Conservation (phyloP, 2,888 invertebrate genomes). For the Phalera bucephala region DNA sequence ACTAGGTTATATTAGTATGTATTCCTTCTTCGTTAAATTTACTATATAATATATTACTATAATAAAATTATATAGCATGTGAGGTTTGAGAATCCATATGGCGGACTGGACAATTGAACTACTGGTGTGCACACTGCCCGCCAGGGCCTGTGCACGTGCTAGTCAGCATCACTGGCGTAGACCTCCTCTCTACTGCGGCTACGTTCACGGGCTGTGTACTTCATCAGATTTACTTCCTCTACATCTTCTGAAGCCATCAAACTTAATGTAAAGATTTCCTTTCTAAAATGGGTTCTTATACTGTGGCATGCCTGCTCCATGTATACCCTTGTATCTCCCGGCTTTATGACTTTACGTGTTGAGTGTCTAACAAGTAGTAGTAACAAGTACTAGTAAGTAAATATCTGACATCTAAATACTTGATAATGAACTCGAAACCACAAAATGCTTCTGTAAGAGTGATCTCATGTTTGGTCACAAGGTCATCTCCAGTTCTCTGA, state of each 20-base stretch:
- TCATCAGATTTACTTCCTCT: slow-evolving; percentile 92
- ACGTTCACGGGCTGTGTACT: slow-evolving; percentile 86
- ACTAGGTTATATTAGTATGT: slow-evolving; percentile 41
- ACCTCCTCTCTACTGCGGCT: slow-evolving; percentile 85
- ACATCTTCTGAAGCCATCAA: slow-evolving; percentile 92
- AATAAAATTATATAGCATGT: slow-evolving; percentile 66
- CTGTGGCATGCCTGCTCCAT: slow-evolving; percentile 95
- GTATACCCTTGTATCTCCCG: slow-evolving; percentile 89
- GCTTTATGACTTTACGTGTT: slow-evolving; percentile 92
- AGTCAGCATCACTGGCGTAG: slow-evolving; percentile 87
- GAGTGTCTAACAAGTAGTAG: slow-evolving; percentile 90
- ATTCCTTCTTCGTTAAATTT: slow-evolving; percentile 45
- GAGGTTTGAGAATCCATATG: slow-evolving; percentile 65
- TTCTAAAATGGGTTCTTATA: slow-evolving; percentile 92
- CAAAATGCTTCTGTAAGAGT: slow-evolving; percentile 95
- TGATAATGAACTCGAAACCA: slow-evolving; percentile 92
- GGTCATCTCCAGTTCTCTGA: slow-evolving; percentile 89
- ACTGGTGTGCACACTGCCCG: slow-evolving; percentile 93
- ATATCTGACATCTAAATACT: slow-evolving; percentile 94
- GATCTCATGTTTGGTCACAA: slow-evolving; percentile 88
- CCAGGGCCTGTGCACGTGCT: slow-evolving; percentile 83
- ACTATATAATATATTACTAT: slow-evolving; percentile 68
- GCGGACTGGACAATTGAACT: slow-evolving; percentile 72
- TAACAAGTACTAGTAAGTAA: too few relatives aligned
- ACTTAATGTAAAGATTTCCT: slow-evolving; percentile 94